Evolutionary conservation across 2,888 invertebrate species (phyloP).

Genomic region (Drosophila sordidula): DNA sequence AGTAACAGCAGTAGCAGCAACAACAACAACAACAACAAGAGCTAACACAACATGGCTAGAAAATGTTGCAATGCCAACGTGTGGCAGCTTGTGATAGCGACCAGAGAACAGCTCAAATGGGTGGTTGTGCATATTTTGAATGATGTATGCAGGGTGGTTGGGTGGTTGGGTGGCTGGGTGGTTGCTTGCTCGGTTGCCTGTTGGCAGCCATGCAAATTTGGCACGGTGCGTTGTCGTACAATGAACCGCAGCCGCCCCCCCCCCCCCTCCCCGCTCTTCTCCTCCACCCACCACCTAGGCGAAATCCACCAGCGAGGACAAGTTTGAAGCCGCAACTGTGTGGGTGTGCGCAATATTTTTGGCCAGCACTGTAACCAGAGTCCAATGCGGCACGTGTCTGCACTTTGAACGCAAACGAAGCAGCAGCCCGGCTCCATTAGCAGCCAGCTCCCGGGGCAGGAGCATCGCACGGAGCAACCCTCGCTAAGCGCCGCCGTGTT

Average conservation of each 20-base stretch:
- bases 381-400: constrained; percentile 75
- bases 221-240: constrained; percentile 68
- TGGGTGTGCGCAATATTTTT: constrained; percentile 44
- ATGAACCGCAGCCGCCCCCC: constrained; percentile 44
- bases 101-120: constrained; percentile 48
- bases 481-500: constrained; percentile 11
- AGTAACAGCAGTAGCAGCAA: constrained; percentile 22
- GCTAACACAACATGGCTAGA: constrained; percentile 56
- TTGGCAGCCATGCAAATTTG: constrained; percentile 68
- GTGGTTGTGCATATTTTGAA: constrained; percentile 76
- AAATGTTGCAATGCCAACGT: constrained; percentile 78
- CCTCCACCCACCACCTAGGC: background rate
- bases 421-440: constrained; percentile 71
- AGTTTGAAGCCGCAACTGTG: constrained; percentile 24
- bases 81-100: constrained; percentile 78
- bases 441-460: constrained; percentile 15
- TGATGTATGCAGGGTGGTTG: constrained; percentile 62
- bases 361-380: constrained; percentile 55
- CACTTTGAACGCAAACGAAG: constrained; percentile 76
- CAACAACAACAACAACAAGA: constrained; percentile 23
- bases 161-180: constrained; percentile 27
- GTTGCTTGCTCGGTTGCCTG: constrained; percentile 23
- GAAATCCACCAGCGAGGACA: constrained; percentile 39
- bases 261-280: background rate
- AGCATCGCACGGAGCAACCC: constrained; percentile 31